Evolutionary conservation across 92 coral and sea anemone species (phyloP).

Genomic region (Parazoanthus atlanticus): DNA sequence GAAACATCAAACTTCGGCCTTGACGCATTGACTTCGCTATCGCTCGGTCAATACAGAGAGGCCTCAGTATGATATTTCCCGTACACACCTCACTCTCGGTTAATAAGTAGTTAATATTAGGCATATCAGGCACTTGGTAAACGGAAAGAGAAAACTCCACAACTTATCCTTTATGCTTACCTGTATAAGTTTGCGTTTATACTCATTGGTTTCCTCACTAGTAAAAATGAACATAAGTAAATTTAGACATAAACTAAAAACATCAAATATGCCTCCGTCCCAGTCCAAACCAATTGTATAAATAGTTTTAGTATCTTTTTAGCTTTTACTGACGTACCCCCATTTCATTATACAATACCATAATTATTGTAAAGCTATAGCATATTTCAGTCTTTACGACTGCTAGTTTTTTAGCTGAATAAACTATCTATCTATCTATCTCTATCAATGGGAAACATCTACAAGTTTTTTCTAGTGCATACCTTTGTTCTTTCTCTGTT

Average conservation of each 20-base stretch:
- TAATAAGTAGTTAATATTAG: neutral
- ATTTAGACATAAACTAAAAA: neutral
- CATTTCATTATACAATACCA: no score
- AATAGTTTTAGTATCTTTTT: no score
- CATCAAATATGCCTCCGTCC: neutral
- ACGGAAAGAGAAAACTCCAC: neutral
- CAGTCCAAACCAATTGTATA: neutral
- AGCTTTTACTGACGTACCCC: no score
- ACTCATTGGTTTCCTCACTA: slow-evolving; percentile 83
- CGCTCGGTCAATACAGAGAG: no score
- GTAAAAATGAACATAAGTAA: neutral
- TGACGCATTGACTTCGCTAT: no score
- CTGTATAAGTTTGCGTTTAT: slow-evolving; percentile 90
- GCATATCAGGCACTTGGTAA: neutral
- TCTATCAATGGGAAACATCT: neutral
- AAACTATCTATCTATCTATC: no score
- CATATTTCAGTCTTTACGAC: no score
- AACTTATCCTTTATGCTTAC: slow-evolving; percentile 39
- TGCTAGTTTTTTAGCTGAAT: no score
- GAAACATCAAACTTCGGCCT: no score
- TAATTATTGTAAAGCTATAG: no score
- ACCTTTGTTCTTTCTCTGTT: slow-evolving; percentile 66
- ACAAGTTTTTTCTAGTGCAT: neutral
- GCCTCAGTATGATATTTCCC: no score
- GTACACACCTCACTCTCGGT: no score